These are phyloP conservation scores for Griposia aprilina DNA, from an alignment of 2,888 invertebrate genomes.

Conservation along the genomic window DNA sequence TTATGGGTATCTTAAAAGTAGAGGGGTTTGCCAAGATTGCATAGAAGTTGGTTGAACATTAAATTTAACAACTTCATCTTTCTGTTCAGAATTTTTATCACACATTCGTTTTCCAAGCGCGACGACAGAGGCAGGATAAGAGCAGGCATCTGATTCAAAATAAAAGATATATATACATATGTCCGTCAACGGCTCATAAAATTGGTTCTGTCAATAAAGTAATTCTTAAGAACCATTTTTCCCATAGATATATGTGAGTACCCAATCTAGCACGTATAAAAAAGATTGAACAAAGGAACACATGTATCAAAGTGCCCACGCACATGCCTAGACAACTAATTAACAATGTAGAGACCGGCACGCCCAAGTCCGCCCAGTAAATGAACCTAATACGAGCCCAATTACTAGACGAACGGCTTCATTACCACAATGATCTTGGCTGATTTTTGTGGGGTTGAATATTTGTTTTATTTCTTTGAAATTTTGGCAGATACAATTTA, in stretches of 20 bases:
- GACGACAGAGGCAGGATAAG: background rate
- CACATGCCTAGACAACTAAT: slow-evolving; percentile 45
- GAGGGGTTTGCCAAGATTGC: background rate
- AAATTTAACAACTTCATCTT: background rate
- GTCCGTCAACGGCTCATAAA: background rate
- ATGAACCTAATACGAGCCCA: slow-evolving; percentile 45
- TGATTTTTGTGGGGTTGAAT: background rate
- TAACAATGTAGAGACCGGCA: slow-evolving; percentile 52
- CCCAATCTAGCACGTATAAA: slow-evolving; percentile 1
- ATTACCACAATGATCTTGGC: slow-evolving; percentile 24
- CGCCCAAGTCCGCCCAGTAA: slow-evolving; percentile 46
- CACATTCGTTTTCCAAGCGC: background rate
- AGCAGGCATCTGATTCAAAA: background rate
- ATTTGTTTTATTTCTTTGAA: background rate
- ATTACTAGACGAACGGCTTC: slow-evolving; percentile 24
- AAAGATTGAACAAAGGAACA: slow-evolving; percentile 19
- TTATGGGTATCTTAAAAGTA: too few species aligned
- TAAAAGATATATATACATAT: background rate
- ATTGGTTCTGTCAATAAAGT: background rate
- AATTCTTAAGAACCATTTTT: background rate
- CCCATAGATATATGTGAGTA: background rate
- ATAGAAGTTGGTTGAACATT: background rate
- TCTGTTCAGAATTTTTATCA: background rate
- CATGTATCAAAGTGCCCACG: slow-evolving; percentile 14
- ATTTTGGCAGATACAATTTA: background rate